Conservation (phyloP, 2,113 vertebrate species). For the Gymnarchus niloticus region DNA sequence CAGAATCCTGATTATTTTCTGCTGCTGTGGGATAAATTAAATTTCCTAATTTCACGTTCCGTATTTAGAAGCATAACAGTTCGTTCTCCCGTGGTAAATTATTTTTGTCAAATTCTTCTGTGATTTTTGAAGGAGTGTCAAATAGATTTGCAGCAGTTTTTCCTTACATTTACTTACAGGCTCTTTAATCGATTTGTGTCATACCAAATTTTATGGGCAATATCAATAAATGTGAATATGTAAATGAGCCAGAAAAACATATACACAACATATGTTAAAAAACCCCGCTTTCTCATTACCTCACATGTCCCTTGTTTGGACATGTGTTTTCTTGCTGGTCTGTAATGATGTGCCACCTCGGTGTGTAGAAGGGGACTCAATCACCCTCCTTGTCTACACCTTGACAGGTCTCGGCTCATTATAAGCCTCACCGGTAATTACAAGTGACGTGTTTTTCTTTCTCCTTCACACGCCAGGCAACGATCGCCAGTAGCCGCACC, state of each 20-base stretch:
- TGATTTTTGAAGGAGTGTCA: neutral
- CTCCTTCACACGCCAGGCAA: neutral
- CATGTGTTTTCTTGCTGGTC: neutral
- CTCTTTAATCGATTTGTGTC: neutral
- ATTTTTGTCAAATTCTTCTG: neutral
- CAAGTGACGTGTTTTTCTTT: neutral
- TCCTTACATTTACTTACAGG: neutral
- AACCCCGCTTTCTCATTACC: neutral
- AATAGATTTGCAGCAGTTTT: neutral
- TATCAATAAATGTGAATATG: neutral
- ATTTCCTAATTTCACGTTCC: constrained; percentile 5
- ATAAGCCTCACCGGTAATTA: neutral
- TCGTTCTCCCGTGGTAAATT: neutral
- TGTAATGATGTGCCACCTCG: neutral
- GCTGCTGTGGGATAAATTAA: neutral
- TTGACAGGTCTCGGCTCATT: neutral
- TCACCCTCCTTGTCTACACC: neutral
- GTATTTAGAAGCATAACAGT: neutral
- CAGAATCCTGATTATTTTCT: too few species aligned
- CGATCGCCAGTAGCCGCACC: neutral
- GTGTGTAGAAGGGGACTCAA: neutral
- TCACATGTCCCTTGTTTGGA: too few species aligned
- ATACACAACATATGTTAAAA: neutral
- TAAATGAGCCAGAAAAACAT: neutral
- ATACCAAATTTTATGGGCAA: neutral